Conservation (phyloP, 92 coral and sea anemone genomes). For the Palythoa grandiflora region DNA sequence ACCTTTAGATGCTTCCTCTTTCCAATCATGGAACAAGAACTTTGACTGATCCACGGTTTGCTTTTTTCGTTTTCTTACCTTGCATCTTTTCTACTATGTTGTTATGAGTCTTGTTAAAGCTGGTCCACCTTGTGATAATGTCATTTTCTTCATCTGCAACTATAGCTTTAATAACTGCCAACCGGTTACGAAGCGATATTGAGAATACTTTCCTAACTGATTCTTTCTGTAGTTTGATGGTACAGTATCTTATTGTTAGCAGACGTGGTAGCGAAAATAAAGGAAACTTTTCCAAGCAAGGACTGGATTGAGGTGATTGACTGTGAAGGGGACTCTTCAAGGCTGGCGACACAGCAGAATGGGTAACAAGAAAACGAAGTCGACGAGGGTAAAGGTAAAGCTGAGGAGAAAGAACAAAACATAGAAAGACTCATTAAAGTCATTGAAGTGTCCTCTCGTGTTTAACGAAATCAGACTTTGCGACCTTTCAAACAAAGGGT, state of each 20-base stretch:
- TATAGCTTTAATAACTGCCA: too few relatives aligned
- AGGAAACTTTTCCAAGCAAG: slow-evolving; percentile 24
- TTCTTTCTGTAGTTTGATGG: too few relatives aligned
- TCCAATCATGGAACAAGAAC: too few relatives aligned
- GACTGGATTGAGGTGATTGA: slow-evolving; percentile 39
- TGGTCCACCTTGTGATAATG: too few relatives aligned
- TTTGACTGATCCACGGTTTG: too few relatives aligned
- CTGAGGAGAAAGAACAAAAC: slow-evolving; percentile 30
- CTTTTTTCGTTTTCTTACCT: too few relatives aligned
- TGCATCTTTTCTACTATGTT: too few relatives aligned
- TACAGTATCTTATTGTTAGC: not conserved
- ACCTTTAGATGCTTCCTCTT: too few relatives aligned
- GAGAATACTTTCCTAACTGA: too few relatives aligned
- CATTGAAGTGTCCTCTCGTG: slow-evolving; percentile 45
- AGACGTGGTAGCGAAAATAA: slow-evolving; percentile 44
- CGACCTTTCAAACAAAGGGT: slow-evolving; percentile 25
- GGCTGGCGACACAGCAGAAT: slow-evolving; percentile 49
- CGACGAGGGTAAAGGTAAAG: slow-evolving; percentile 28
- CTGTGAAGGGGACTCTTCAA: slow-evolving; percentile 44
- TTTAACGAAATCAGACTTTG: slow-evolving; percentile 40
- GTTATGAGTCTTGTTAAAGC: too few relatives aligned
- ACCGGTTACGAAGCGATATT: too few relatives aligned
- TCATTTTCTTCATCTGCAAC: too few relatives aligned
- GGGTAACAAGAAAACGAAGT: slow-evolving; percentile 19
- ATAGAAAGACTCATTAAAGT: slow-evolving; percentile 28